phyloP scores from a whole-genome alignment of 2,797 vertebrate genomes.

The Leptatherina wallacei region DNA sequence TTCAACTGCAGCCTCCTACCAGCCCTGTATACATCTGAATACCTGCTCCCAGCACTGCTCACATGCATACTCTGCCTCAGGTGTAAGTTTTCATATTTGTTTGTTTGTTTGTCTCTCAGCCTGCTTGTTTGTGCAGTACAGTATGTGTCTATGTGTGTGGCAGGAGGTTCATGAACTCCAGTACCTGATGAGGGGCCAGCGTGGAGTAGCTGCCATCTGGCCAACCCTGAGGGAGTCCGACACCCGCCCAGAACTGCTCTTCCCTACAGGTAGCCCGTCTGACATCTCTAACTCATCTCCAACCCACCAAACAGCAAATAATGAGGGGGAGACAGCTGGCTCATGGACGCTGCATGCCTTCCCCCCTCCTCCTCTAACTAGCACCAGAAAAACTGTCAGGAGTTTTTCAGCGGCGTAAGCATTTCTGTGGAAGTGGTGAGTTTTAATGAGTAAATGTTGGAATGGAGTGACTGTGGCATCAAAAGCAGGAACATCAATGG shows the following conservation, averaged over 20 bases:
- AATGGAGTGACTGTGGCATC: slow-evolving; percentile 3
- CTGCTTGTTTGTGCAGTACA: slow-evolving; percentile 28
- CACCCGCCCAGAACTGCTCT: slow-evolving; percentile 59
- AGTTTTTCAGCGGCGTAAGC: slow-evolving; percentile 56
- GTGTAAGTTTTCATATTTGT: slow-evolving; percentile 14
- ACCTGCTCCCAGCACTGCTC: slow-evolving; percentile 24
- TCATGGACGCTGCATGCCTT: neutral
- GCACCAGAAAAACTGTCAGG: slow-evolving; percentile 40
- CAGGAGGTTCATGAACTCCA: slow-evolving; percentile 37
- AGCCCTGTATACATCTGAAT: slow-evolving; percentile 18
- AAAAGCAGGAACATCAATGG: slow-evolving; percentile 4
- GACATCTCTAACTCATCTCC: slow-evolving; percentile 72
- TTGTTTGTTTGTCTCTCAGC: slow-evolving; percentile 34
- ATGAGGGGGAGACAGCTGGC: slow-evolving; percentile 73
- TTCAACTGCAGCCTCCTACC: slow-evolving; percentile 12
- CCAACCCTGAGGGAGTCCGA: slow-evolving; percentile 58
- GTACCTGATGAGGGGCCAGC: slow-evolving; percentile 38
- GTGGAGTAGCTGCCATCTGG: slow-evolving; percentile 73
- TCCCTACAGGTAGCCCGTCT: slow-evolving; percentile 69
- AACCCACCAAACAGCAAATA: slow-evolving; percentile 58
- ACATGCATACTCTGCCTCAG: slow-evolving; percentile 10
- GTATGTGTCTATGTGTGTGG: slow-evolving; percentile 24
- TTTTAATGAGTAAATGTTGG: slow-evolving; percentile 38
- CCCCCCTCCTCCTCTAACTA: neutral
- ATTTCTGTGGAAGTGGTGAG: slow-evolving; percentile 18